Evolutionary conservation across 2,888 invertebrate genomes (phyloP).

Genomic region (Andrena marginata): DNA sequence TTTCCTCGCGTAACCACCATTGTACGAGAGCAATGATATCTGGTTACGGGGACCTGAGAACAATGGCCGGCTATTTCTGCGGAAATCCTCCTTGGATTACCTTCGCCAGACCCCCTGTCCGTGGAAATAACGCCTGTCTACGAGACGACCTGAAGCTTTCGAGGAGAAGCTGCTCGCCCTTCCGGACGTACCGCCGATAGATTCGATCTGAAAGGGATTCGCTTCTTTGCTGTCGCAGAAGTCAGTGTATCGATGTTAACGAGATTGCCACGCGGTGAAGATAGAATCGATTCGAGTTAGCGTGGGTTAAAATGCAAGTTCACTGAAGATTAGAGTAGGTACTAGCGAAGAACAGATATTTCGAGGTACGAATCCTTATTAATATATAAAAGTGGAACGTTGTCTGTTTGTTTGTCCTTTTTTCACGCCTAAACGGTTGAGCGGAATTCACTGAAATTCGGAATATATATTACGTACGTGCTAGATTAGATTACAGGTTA

Average conservation of each 20-base stretch:
- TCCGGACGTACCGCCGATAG: neutral
- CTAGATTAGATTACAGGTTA: too few relatives aligned
- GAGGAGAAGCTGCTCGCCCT: slow-evolving; percentile 20
- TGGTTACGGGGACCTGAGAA: slow-evolving; percentile 44
- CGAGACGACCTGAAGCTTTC: slow-evolving; percentile 20
- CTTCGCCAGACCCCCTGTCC: slow-evolving; percentile 11
- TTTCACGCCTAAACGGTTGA: too few relatives aligned
- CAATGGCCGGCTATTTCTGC: slow-evolving; percentile 50
- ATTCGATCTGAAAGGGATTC: neutral
- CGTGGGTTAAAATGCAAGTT: too few relatives aligned
- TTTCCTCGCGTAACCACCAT: slow-evolving; percentile 18
- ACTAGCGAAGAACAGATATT: too few relatives aligned
- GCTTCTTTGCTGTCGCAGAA: neutral
- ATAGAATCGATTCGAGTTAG: slow-evolving; percentile 2
- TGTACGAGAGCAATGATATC: slow-evolving; percentile 43
- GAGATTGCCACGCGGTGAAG: neutral
- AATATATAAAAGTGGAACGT: too few relatives aligned
- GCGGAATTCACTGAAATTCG: too few relatives aligned
- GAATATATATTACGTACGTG: too few relatives aligned
- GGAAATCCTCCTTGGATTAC: slow-evolving; percentile 59
- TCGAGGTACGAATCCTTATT: too few relatives aligned
- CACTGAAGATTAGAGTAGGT: too few relatives aligned
- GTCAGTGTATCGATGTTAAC: slow-evolving; percentile 16
- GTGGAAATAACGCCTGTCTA: slow-evolving; percentile 38
- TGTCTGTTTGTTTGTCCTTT: too few relatives aligned